These are phyloP conservation scores for Proisotoma minuta DNA, from an alignment of 2,888 invertebrate species.

Conservation along the genomic window DNA sequence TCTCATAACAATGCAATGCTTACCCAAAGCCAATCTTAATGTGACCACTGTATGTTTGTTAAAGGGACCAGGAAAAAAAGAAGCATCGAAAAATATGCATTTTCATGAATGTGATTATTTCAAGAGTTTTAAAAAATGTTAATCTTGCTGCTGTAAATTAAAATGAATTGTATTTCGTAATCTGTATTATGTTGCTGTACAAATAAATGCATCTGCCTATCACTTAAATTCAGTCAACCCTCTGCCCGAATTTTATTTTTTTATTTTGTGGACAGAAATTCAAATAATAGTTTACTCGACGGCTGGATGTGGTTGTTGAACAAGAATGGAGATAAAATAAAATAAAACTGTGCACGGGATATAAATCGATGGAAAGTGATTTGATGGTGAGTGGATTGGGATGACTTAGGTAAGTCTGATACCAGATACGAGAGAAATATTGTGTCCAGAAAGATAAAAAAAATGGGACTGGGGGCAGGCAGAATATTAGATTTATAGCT, in stretches of 20 bases:
- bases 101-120: no score
- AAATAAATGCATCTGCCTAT: slow-evolving; percentile 5
- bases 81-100: no score
- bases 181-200: not conserved
- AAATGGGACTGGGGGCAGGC: not conserved
- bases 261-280: not conserved
- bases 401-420: not conserved
- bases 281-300: not conserved
- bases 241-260: slow-evolving; percentile 1
- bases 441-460: not conserved
- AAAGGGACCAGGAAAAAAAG: no score
- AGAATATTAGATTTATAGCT: slow-evolving; percentile 1
- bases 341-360: not conserved
- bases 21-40: no score
- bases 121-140: no score
- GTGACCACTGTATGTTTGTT: no score
- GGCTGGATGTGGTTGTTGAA: not conserved
- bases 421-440: not conserved
- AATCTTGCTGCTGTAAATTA: no score
- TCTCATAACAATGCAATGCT: no score
- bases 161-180: no score
- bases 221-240: not conserved
- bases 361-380: not conserved
- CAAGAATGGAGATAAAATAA: not conserved
- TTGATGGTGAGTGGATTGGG: not conserved